phyloP scores from a whole-genome alignment of 2,113 vertebrate species.

The Mohoua ochrocephala region DNA sequence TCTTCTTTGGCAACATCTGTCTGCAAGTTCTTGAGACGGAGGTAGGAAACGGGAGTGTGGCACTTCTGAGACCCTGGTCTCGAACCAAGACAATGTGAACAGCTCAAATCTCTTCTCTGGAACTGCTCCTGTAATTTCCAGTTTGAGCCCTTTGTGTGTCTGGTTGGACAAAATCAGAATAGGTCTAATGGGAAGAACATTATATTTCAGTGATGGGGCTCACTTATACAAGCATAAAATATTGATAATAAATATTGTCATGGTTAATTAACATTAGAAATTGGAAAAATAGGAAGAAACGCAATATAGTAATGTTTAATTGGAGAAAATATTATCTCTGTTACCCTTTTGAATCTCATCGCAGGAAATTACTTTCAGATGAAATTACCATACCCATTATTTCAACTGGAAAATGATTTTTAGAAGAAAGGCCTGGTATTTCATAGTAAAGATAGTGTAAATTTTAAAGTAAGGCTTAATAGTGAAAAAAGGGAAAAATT shows the following conservation, averaged over 20 bases:
- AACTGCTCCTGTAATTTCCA: neutral
- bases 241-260: neutral
- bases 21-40: neutral
- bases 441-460: neutral
- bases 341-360: neutral
- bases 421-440: neutral
- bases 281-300: neutral
- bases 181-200: neutral
- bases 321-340: neutral
- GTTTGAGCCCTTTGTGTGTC: neutral
- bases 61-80: neutral
- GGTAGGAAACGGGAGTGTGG: neutral
- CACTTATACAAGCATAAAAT: neutral
- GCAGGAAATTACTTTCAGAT: neutral
- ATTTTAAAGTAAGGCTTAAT: neutral
- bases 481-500: neutral
- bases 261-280: neutral
- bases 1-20: neutral
- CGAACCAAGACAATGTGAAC: neutral
- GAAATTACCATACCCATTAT: neutral
- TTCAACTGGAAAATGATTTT: slow-evolving; percentile 1
- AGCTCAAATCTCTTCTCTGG: neutral
- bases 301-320: neutral
- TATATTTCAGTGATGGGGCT: neutral
- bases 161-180: neutral